These are phyloP conservation scores for Tromatobia lineatoria DNA, from an alignment of 2,888 invertebrate genomes.

Conservation along the genomic window DNA sequence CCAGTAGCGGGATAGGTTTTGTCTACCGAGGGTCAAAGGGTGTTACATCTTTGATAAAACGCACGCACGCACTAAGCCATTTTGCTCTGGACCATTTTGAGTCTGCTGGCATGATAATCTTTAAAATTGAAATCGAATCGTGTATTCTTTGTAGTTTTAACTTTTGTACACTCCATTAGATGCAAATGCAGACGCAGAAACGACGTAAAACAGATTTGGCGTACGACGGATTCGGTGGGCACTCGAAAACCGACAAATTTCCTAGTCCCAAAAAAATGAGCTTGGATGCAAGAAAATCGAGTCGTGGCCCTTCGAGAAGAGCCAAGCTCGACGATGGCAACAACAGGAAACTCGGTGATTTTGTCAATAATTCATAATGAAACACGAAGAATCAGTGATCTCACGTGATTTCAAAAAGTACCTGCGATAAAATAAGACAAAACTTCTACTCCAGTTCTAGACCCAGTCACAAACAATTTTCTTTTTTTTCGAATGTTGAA, in stretches of 20 bases:
- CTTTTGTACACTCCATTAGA: conserved; percentile 18
- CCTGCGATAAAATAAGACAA: conserved; percentile 43
- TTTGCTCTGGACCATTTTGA: no score
- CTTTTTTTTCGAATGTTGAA: neutral
- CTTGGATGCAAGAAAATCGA: conserved; percentile 47
- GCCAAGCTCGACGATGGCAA: conserved; percentile 56
- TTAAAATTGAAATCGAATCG: no score
- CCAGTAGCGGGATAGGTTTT: no score
- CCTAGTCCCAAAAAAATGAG: conserved; percentile 61
- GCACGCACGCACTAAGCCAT: no score
- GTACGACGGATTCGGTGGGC: conserved; percentile 76
- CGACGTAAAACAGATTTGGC: conserved; percentile 30
- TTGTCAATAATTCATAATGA: conserved; percentile 28
- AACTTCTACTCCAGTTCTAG: conserved; percentile 1
- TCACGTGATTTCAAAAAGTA: conserved; percentile 44
- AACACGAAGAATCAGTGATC: conserved; percentile 34
- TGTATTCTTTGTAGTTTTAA: neutral
- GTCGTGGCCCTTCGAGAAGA: conserved; percentile 32
- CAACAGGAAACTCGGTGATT: conserved; percentile 63
- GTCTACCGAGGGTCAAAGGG: no score
- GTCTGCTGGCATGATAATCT: no score
- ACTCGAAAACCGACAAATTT: conserved; percentile 73
- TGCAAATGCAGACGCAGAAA: conserved; percentile 58
- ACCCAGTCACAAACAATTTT: conserved; percentile 27
- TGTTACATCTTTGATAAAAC: no score